Base-by-base conservation (phyloP, 2,797 vertebrate genomes). In the Uromys caudimaculatus region DNA sequence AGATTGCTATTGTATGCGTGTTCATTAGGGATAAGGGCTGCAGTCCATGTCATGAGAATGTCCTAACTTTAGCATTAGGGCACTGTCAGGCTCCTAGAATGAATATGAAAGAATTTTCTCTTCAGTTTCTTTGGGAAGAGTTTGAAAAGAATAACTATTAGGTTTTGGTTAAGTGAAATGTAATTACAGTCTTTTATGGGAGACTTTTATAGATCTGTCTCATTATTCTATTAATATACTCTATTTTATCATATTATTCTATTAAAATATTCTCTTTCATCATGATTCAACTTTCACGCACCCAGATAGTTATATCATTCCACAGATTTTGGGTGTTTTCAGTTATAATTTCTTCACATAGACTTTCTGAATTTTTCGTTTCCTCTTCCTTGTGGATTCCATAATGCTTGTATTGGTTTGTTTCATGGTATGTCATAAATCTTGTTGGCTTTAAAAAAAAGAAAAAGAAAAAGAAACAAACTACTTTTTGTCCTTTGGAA, bases 191-290 rank as follows among this genome's bases (percentile, higher is more conserved):
- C 44, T 50, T 85, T 67, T 64, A 52, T 52, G 32, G 19, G 21
- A 52, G 83, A 52, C 41, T 69, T 83, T 83, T 69, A 86, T 27
- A 69, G 62, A n/a, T n/a, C 44, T n/a, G 32, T 86, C 62, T 69
- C 21, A 24, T 50, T 86, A 24, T 23, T 86, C 47, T 86, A 52
- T 86, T 86, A 86, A 86, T 86, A 86, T 69, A 69, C 62, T 69
- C 62, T n/a, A 52, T 86, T 86, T 86, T 35, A 52, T 69, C 83
- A 69, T 86, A 69, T 69, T 86, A n/a, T 86, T 69, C 44, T 86
- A 52, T 69, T 86, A 69, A 86, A 69, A 73, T 93, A 94, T 92
- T 62, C 64, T 58, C 29, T 81, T 12, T 86, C 84, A 75, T 41
- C 29, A 47, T 73, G 85, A 29, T 56, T 88, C 32, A 21, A 1